Conservation (phyloP, 2,797 vertebrate genomes). For the Anisognathus igniventris region DNA sequence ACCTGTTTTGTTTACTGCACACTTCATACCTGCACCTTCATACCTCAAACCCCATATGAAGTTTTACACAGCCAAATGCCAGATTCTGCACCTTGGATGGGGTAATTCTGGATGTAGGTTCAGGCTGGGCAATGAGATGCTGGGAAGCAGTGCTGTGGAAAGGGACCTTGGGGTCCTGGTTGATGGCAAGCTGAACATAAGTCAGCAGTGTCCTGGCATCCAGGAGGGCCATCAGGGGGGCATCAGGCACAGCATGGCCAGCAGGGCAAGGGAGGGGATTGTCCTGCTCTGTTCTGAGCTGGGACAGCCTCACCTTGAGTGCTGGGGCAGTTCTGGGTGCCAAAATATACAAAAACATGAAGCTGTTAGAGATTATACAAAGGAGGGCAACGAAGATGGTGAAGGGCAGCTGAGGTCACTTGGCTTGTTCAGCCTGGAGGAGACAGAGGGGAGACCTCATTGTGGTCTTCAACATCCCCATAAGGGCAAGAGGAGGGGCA, state of each 20-base stretch:
- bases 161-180: not conserved
- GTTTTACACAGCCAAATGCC: not conserved
- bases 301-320: accelerated
- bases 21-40: not conserved
- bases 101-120: not conserved
- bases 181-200: accelerated
- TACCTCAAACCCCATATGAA: not conserved
- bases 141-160: not conserved
- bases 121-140: not conserved
- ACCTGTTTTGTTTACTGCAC: not conserved
- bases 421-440: not conserved
- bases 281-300: not conserved
- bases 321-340: not conserved
- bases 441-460: not conserved
- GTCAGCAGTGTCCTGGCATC: not conserved
- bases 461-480: not conserved
- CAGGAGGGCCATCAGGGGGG: accelerated
- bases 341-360: not conserved
- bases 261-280: accelerated
- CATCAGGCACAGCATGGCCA: accelerated
- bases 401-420: not conserved
- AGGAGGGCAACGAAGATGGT: not conserved
- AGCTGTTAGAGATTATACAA: not conserved
- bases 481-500: not conserved
- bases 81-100: not conserved